These are phyloP conservation scores for Pelusios castaneus DNA, from an alignment of 2,113 vertebrate species.

Conservation along the genomic window DNA sequence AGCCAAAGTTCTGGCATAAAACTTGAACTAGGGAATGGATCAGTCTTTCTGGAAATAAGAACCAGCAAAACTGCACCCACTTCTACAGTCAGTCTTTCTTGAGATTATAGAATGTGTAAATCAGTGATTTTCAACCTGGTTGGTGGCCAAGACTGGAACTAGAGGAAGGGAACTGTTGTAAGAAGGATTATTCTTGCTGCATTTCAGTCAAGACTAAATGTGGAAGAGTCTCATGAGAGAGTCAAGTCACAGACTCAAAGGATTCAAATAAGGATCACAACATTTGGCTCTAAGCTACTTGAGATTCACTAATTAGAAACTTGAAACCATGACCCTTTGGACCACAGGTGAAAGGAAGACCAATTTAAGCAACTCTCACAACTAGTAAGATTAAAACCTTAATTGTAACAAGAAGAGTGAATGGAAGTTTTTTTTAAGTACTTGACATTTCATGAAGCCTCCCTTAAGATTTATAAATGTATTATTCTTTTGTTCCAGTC, in stretches of 20 bases:
- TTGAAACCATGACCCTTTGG: slow-evolving; percentile 17
- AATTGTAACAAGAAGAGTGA: slow-evolving; percentile 9
- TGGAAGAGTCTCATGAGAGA: not conserved
- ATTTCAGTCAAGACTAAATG: not conserved
- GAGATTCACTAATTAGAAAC: not conserved
- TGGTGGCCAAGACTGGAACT: not conserved
- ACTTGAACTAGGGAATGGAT: not conserved
- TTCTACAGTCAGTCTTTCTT: not conserved
- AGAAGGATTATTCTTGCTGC: not conserved
- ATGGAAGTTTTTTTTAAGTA: not conserved
- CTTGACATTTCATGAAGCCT: not conserved
- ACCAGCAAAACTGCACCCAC: fast-evolving
- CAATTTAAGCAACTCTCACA: not conserved
- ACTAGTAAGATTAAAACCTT: not conserved
- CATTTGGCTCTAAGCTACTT: slow-evolving; percentile 7
- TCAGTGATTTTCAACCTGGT: fast-evolving
- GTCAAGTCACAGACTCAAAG: not conserved
- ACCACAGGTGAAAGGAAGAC: not conserved
- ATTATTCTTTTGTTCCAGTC: not conserved
- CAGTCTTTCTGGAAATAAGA: not conserved
- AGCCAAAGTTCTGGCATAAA: not conserved
- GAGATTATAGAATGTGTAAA: not conserved
- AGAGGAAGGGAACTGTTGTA: not conserved
- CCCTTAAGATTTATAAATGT: slow-evolving; percentile 44
- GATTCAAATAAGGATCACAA: slow-evolving; percentile 2